These are phyloP conservation scores for Zoanthus solanderi DNA, from an alignment of 92 coral and sea anemone species.

Conservation along the genomic window DNA sequence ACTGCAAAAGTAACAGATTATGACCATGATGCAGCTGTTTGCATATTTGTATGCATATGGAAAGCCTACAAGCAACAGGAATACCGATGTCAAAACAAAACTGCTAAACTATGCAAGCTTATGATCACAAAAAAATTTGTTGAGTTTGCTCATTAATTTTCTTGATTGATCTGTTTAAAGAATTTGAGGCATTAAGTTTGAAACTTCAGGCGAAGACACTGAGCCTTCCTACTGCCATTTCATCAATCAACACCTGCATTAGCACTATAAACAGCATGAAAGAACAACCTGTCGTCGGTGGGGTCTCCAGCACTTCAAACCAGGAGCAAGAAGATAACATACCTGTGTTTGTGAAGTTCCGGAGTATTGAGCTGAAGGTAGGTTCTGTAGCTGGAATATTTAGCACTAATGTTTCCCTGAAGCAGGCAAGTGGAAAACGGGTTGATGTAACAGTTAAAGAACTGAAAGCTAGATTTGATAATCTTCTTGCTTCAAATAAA, in stretches of 20 bases:
- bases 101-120: constrained; percentile 1
- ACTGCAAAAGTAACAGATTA: not conserved
- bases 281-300: not conserved
- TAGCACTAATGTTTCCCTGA: not conserved
- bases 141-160: not conserved
- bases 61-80: constrained; percentile 24
- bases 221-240: not conserved
- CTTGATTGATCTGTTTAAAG: constrained; percentile 26
- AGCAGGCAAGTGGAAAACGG: too few species aligned
- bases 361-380: constrained; percentile 18
- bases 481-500: constrained; percentile 17
- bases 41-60: constrained; percentile 6
- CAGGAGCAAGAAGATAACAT: not conserved
- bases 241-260: not conserved
- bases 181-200: not conserved
- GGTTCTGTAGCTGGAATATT: not conserved
- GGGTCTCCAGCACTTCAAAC: not conserved
- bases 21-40: constrained; percentile 45
- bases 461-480: constrained; percentile 16
- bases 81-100: constrained; percentile 23
- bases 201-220: constrained; percentile 19
- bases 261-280: not conserved
- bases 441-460: constrained; percentile 8
- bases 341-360: not conserved
- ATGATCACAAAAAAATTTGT: not conserved